These are phyloP conservation scores for Schizothorax lantsangensis DNA, from an alignment of 2,797 vertebrate species.

Conservation along the genomic window DNA sequence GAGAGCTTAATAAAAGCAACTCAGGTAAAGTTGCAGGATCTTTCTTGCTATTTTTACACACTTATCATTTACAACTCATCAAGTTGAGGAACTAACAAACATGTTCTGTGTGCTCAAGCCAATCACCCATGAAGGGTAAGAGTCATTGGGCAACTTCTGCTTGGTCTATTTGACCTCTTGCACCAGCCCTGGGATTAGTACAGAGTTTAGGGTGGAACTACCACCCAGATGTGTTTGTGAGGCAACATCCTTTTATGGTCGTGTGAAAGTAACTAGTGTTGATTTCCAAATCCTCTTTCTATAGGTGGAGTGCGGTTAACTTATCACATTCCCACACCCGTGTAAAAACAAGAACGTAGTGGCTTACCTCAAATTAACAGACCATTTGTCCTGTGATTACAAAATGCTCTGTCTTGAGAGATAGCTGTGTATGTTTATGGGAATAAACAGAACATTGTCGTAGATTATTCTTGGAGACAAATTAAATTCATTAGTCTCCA, in stretches of 20 bases:
- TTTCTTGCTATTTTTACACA: slow-evolving; percentile 3
- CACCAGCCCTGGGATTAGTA: slow-evolving; percentile 5
- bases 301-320: slow-evolving; percentile 35
- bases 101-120: slow-evolving; percentile 7
- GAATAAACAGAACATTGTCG: slow-evolving; percentile 3
- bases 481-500: neutral
- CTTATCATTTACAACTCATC: slow-evolving; percentile 17
- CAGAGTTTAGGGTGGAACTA: slow-evolving; percentile 32
- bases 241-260: slow-evolving; percentile 51
- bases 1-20: slow-evolving; percentile 9
- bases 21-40: slow-evolving; percentile 19
- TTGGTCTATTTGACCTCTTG: slow-evolving; percentile 21
- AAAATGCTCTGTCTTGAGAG: neutral
- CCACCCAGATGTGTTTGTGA: slow-evolving; percentile 43
- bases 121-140: neutral
- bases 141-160: slow-evolving; percentile 12
- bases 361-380: neutral
- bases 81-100: slow-evolving; percentile 18
- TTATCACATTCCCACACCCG: slow-evolving; percentile 35
- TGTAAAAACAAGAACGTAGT: slow-evolving; percentile 20
- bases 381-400: too few species aligned
- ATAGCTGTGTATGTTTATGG: neutral
- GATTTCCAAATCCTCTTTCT: slow-evolving; percentile 58
- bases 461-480: neutral
- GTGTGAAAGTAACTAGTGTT: slow-evolving; percentile 42